phyloP scores from a whole-genome alignment of 2,797 vertebrate species.

The Enteromius trimaculatus region DNA sequence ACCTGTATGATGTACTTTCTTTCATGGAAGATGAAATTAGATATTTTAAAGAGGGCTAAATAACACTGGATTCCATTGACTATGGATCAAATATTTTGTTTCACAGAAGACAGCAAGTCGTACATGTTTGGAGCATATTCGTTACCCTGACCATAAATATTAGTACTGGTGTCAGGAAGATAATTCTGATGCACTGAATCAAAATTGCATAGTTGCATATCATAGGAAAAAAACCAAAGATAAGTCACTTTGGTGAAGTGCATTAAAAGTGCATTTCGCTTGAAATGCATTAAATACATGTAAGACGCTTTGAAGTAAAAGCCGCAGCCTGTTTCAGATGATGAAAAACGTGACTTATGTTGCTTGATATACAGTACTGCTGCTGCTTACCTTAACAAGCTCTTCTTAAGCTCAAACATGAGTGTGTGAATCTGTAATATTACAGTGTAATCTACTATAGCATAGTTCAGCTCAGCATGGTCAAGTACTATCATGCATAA shows the following conservation, averaged over 20 bases:
- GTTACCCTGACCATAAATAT: not conserved
- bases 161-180: not conserved
- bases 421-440: not conserved
- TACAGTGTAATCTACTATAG: slow-evolving; percentile 3
- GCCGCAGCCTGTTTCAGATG: not conserved
- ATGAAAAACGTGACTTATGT: not conserved
- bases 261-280: no score
- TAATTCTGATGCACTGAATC: not conserved
- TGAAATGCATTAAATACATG: not conserved
- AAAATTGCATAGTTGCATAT: not conserved
- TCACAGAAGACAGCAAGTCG: not conserved
- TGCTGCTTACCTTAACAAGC: not conserved
- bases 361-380: not conserved
- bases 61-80: not conserved
- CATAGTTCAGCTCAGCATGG: not conserved
- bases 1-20: not conserved
- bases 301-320: not conserved
- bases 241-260: not conserved
- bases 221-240: not conserved
- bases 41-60: not conserved
- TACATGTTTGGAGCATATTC: not conserved
- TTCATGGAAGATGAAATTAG: not conserved
- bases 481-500: slow-evolving; percentile 38
- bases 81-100: not conserved
- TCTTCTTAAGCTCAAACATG: not conserved